phyloP scores from a whole-genome alignment of 1,140 invertebrate genomes.

The Pectinophora gossypiella region DNA sequence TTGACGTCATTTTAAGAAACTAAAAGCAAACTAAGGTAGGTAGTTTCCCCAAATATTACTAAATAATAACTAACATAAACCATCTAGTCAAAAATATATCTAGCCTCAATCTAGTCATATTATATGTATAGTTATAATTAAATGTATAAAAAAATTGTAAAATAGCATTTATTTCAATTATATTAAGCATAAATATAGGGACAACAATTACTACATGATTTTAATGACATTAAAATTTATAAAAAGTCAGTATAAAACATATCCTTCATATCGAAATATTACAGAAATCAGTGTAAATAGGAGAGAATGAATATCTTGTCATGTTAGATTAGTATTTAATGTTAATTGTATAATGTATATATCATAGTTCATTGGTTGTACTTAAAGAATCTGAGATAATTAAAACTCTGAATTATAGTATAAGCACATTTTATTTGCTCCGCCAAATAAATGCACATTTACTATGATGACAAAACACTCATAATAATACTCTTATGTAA shows the following conservation, averaged over 20 bases:
- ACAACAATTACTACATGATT: no score
- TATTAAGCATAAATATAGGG: no score
- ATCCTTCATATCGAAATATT: neutral
- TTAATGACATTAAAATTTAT: no score
- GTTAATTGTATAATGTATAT: conserved; percentile 10
- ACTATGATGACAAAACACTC: neutral
- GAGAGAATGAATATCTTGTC: no score
- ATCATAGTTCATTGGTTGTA: neutral
- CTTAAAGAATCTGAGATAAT: neutral
- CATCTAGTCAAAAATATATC: no score
- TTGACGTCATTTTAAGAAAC: no score
- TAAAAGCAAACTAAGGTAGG: no score
- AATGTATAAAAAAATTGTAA: neutral
- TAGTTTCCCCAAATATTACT: no score
- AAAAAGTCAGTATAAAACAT: no score
- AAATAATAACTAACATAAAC: no score
- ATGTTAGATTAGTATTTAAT: no score
- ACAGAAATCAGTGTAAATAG: no score
- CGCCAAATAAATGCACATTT: neutral
- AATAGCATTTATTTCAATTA: neutral
- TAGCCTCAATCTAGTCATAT: neutral
- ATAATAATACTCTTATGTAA: neutral
- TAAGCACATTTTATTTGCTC: conserved; percentile 23
- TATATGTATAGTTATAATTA: neutral
- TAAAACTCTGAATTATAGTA: conserved; percentile 6